Evolutionary conservation across 2,888 invertebrate genomes (phyloP).

Genomic region (Cheilosia soror): DNA sequence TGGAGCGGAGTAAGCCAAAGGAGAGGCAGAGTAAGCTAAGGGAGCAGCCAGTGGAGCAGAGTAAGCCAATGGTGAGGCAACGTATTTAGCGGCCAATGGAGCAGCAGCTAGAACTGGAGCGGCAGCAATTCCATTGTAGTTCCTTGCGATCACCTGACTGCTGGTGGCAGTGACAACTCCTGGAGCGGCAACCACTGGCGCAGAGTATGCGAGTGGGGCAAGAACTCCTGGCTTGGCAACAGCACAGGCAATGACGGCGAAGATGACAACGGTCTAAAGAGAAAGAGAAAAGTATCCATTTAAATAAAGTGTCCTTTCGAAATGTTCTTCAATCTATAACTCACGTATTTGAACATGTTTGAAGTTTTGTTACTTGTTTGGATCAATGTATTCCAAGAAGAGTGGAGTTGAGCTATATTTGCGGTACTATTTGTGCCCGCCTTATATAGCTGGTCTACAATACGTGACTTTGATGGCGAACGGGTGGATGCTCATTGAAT

Average conservation of each 20-base stretch:
- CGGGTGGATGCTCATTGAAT: neutral
- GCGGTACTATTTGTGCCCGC: neutral
- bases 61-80: constrained; percentile 27
- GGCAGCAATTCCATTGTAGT: constrained; percentile 79
- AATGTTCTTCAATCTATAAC: neutral
- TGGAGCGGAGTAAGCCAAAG: constrained; percentile 46
- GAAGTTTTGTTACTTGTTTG: neutral
- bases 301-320: neutral
- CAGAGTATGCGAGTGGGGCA: constrained; percentile 77
- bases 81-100: constrained; percentile 23
- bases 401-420: neutral
- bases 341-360: constrained; percentile 55
- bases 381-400: constrained; percentile 7
- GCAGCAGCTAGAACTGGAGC: constrained; percentile 81
- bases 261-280: constrained; percentile 53
- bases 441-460: constrained; percentile 11
- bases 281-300: neutral
- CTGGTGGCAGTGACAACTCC: constrained; percentile 79
- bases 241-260: constrained; percentile 64
- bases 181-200: constrained; percentile 60
- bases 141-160: constrained; percentile 80
- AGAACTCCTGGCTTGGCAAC: constrained; percentile 66
- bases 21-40: constrained; percentile 68
- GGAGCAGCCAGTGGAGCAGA: constrained; percentile 4
- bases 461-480: neutral